These are phyloP conservation scores for Rhopilema esculentum DNA, from an alignment of 30 jellyfish, hydroid and myxozoan species.

Conservation along the genomic window DNA sequence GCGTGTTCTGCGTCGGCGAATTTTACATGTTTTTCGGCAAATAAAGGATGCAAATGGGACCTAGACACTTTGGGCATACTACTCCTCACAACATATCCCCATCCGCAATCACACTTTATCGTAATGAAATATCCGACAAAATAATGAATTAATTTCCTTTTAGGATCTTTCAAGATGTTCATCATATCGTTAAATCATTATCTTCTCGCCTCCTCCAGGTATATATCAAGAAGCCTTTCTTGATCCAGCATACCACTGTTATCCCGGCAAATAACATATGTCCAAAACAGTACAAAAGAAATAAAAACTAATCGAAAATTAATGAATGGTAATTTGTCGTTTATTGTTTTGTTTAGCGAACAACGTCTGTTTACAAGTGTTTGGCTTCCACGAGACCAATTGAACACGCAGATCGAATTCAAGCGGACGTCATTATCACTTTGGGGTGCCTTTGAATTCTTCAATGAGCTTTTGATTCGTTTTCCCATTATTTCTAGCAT, in stretches of 20 bases:
- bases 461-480: neutral
- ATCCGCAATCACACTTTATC: no score
- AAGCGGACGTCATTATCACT: slow-evolving; percentile 39
- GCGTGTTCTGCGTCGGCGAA: no score
- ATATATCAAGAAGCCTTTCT: neutral
- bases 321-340: slow-evolving; percentile 15
- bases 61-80: no score
- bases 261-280: slow-evolving; percentile 4
- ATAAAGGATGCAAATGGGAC: no score
- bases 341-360: slow-evolving; percentile 16
- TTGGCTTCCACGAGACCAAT: slow-evolving; percentile 56
- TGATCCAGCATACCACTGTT: neutral
- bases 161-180: no score
- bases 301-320: slow-evolving; percentile 23
- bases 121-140: no score
- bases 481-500: neutral
- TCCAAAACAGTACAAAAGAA: slow-evolving; percentile 1
- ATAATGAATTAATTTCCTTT: no score
- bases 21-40: no score
- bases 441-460: neutral
- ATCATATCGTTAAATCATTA: no score
- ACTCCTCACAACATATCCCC: no score
- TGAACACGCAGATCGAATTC: neutral
- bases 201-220: no score
- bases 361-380: slow-evolving; percentile 17